Evolutionary conservation across 2,113 vertebrate genomes (phyloP), one percentile per base, ranked within the genome.

Genomic region (Puntigrus tetrazona): DNA sequence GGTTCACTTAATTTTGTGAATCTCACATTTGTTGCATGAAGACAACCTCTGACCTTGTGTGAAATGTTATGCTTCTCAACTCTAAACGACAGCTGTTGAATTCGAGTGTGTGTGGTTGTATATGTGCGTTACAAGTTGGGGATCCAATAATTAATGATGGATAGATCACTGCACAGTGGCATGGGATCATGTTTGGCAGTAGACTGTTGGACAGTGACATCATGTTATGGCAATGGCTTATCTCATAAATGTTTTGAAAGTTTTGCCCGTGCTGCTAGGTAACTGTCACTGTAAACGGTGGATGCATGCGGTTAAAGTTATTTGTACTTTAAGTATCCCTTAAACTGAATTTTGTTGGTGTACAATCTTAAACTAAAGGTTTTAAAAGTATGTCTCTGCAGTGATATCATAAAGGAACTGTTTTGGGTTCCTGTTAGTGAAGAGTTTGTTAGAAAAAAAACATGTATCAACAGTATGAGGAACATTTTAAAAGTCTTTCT

Each of bases 1-100:
- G 72, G 31, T 78, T 29, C 65, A 47, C 20, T 78, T 79, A 27
- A 63, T 20, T 69, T 73, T 78, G 52, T 43, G 31, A 82, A 78
- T 72, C n/a, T 63, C 18, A 27, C 16, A 78, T 77, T 75, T 47
- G 13, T 84, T 61, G 22, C 11, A 31, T 38, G 18, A 87, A 63
- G 61, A 50, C 38, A 84, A 50, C 36, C 55, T 87, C 29, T 74
- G 70, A 67, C 73, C 18, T 65, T 67, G 7, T 41, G n/a, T 43
- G 78, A 31, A 59, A 78, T 1, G 1, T 8, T 43, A 61, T 63
- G 77, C 55, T 78, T 5, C 77, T 61, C 20, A 50, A 31, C 78
- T 34, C 50, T 25, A 55, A 84, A 43, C 41, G 69, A 73, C n/a
- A 52, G 38, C 57, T 29, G 45, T 78, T 16, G 11, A 57, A 38